Percentiles rank a stretch among this genome's conserved stretches.
phyloP scores from a whole-genome alignment of 1,140 invertebrate species.

The Phthorimaea operculella region DNA sequence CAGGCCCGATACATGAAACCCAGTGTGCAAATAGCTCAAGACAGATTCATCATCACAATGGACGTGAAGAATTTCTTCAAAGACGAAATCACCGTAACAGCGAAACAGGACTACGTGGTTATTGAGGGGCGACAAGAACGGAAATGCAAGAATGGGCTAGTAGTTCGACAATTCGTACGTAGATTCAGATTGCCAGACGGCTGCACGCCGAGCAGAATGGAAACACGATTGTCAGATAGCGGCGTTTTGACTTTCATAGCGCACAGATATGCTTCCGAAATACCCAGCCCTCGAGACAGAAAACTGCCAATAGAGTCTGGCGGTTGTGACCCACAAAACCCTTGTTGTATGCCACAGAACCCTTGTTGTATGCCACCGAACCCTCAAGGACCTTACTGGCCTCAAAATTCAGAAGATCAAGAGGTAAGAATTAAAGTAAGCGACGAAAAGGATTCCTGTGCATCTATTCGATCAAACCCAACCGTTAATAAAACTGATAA shows the following conservation, averaged over 20 bases:
- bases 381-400: too few species aligned
- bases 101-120: conserved; percentile 40
- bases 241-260: conserved; percentile 47
- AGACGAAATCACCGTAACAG: conserved; percentile 54
- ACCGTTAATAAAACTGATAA: too few species aligned
- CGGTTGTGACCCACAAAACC: too few species aligned
- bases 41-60: conserved; percentile 42
- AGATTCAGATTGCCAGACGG: conserved; percentile 50
- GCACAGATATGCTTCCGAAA: conserved; percentile 15
- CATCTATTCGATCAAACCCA: too few species aligned
- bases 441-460: too few species aligned
- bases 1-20: conserved; percentile 33
- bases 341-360: too few species aligned
- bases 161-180: conserved; percentile 38
- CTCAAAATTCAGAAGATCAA: too few species aligned
- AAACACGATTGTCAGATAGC: conserved; percentile 34
- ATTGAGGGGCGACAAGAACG: conserved; percentile 55
- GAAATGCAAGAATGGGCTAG: conserved; percentile 33
- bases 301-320: too few species aligned
- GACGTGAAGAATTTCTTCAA: conserved; percentile 44
- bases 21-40: conserved; percentile 43
- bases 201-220: conserved; percentile 33
- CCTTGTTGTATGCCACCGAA: too few species aligned
- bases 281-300: too few species aligned
- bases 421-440: too few species aligned